These are phyloP conservation scores for Lycopodina hypogea DNA, from an alignment of 37 sponge, comb jelly and placozoan genomes.

Conservation along the genomic window DNA sequence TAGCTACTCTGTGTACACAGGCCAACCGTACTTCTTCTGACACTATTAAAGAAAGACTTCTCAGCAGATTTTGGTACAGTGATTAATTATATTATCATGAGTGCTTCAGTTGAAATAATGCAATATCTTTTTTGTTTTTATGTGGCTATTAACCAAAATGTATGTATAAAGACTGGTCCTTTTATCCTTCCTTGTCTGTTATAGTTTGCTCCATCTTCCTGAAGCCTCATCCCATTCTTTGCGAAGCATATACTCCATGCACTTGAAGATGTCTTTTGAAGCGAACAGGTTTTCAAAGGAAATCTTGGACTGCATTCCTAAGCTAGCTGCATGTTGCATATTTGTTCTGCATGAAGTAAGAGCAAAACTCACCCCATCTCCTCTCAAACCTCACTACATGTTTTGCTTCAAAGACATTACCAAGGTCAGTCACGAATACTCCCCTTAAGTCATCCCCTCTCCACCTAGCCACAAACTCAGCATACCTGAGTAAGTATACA, in stretches of 20 bases:
- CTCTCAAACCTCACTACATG: constrained; percentile 55
- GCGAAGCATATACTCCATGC: constrained; percentile 9
- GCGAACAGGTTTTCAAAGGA: constrained; percentile 17
- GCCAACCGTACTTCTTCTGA: neutral
- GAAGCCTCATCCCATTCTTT: constrained; percentile 25
- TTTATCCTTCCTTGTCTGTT: neutral
- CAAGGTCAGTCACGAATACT: constrained; percentile 40
- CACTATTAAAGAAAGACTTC: constrained; percentile 3
- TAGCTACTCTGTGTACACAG: neutral
- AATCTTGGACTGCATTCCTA: constrained; percentile 5
- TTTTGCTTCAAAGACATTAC: constrained; percentile 61
- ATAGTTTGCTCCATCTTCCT: constrained; percentile 35
- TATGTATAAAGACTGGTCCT: neutral
- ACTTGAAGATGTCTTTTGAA: constrained; percentile 16
- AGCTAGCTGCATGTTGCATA: constrained; percentile 28
- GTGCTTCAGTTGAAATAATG: neutral
- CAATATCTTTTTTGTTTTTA: neutral
- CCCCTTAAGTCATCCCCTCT: no score
- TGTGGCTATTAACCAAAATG: neutral
- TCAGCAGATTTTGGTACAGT: constrained; percentile 27
- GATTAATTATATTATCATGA: neutral
- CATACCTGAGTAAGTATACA: no score
- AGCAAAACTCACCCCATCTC: constrained; percentile 39
- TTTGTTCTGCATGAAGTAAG: constrained; percentile 25
- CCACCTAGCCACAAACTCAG: no score